Percentiles rank a stretch among this genome's conserved stretches.
phyloP scores from a whole-genome alignment of 2,888 invertebrate species.

The Acrobasis repandana region DNA sequence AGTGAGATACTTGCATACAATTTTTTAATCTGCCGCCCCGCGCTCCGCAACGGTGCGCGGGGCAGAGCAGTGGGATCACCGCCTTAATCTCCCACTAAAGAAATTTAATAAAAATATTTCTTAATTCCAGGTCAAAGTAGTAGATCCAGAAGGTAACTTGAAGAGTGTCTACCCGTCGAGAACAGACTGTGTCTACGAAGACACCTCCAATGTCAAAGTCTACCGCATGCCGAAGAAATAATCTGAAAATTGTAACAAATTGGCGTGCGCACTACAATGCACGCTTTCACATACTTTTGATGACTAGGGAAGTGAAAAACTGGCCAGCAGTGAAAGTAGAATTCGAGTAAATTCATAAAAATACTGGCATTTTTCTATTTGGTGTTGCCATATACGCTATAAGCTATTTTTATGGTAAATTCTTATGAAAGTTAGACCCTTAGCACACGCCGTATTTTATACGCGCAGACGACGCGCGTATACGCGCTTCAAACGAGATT shows the following conservation, averaged over 20 bases:
- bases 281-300: background rate
- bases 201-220: slow-evolving; percentile 59
- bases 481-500: no score
- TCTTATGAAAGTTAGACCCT: no score
- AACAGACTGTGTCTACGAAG: slow-evolving; percentile 85
- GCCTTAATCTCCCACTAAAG: no score
- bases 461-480: no score
- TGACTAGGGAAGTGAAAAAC: background rate
- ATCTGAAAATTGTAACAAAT: slow-evolving; percentile 20
- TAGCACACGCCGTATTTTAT: no score
- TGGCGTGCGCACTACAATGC: background rate
- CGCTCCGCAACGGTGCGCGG: no score
- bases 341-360: background rate
- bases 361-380: background rate
- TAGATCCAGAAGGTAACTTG: slow-evolving; percentile 87
- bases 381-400: background rate
- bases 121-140: slow-evolving; percentile 85
- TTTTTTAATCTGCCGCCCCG: no score
- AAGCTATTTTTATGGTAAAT: no score
- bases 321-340: background rate
- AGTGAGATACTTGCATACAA: no score
- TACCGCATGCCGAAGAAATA: slow-evolving; percentile 66
- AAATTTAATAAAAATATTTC: no score
- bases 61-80: no score
- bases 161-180: slow-evolving; percentile 91